A percentile compares a stretch with the other conserved stretches of the same genome.
Evolutionary conservation across 2,797 vertebrate genomes (phyloP).

Genomic region (Sebastes trivittatus): DNA sequence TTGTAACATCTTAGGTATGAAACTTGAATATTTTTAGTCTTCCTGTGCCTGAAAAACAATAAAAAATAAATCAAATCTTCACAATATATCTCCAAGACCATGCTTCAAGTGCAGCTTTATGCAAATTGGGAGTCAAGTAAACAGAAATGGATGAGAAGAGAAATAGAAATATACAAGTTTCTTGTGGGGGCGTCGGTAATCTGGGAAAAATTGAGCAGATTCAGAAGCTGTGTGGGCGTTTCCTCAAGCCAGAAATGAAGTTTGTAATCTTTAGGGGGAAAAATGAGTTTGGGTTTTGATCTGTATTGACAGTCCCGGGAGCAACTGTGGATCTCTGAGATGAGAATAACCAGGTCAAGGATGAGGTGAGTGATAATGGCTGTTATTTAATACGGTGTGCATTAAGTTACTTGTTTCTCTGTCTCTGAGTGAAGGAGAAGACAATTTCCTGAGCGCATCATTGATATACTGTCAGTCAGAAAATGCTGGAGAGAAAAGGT

Average conservation of each 20-base stretch:
- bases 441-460: not conserved
- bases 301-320: not conserved
- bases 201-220: conserved; percentile 34
- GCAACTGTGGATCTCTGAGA: conserved; percentile 1
- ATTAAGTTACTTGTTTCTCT: not conserved
- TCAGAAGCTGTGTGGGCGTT: conserved; percentile 38
- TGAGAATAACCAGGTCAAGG: conserved; percentile 1
- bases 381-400: not conserved
- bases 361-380: not conserved
- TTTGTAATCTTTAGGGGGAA: conserved; percentile 21
- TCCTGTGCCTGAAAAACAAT: not conserved
- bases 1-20: not conserved
- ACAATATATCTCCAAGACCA: not conserved
- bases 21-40: not conserved
- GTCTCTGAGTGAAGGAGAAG: not conserved
- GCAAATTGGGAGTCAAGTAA: conserved; percentile 6
- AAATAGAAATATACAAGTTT: conserved; percentile 31
- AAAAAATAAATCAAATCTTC: not conserved
- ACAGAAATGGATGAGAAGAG: conserved; percentile 15
- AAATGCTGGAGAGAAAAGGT: not conserved
- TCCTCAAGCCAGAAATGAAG: conserved; percentile 34
- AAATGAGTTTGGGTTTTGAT: conserved; percentile 3
- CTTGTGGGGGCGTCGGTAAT: conserved; percentile 21
- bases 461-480: not conserved
- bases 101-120: conserved; percentile 1